These are phyloP conservation scores for Lanius collurio DNA, from an alignment of 2,113 vertebrate genomes.

Conservation along the genomic window DNA sequence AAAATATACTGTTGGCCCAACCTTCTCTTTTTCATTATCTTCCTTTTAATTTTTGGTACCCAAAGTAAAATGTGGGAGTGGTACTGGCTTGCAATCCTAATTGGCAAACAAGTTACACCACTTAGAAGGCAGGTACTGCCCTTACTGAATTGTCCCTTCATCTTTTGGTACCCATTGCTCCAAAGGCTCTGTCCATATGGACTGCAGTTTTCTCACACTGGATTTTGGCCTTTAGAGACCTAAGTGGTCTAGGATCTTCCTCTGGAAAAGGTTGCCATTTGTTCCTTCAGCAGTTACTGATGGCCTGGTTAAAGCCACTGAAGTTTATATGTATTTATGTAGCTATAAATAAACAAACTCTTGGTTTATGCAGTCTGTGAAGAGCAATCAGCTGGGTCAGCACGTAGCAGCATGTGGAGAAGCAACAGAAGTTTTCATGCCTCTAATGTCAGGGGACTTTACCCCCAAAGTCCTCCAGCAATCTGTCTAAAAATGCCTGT, in stretches of 20 bases:
- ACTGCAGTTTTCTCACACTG: background rate
- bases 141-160: background rate
- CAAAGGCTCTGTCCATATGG: background rate
- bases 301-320: background rate
- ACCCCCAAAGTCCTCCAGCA: background rate
- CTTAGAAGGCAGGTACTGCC: background rate
- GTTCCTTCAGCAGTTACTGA: background rate
- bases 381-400: background rate
- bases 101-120: background rate
- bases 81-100: background rate
- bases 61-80: background rate
- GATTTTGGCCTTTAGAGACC: background rate
- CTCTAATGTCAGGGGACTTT: background rate
- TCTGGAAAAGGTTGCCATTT: background rate
- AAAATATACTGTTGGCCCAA: background rate
- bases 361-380: background rate
- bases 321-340: background rate
- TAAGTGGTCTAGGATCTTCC: background rate
- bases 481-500: background rate
- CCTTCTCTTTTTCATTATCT: background rate
- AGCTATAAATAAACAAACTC: background rate
- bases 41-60: background rate
- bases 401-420: background rate
- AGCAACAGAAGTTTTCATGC: background rate
- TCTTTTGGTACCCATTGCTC: background rate